Evolutionary conservation across 1,140 invertebrate genomes (phyloP).

Genomic region (Leptinotarsa defecta): DNA sequence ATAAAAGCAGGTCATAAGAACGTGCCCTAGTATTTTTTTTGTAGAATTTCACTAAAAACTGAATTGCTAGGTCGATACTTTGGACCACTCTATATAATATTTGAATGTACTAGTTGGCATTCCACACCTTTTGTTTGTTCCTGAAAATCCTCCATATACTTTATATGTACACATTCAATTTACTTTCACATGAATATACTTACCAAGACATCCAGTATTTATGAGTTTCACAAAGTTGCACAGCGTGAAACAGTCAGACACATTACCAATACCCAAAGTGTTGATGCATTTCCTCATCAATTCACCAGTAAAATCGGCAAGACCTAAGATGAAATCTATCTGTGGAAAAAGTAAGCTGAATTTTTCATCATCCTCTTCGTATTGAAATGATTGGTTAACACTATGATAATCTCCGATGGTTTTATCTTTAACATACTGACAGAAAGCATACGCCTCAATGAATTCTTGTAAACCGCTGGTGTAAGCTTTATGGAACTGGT

Average conservation of each 20-base stretch:
- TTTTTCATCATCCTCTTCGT: constrained; percentile 34
- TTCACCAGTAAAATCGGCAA: constrained; percentile 88
- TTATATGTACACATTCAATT: too few species aligned
- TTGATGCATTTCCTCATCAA: constrained; percentile 89
- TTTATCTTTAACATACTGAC: constrained; percentile 65
- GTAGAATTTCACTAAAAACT: too few species aligned
- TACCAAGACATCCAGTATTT: constrained; percentile 72
- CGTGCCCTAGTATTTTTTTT: too few species aligned
- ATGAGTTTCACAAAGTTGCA: constrained; percentile 75
- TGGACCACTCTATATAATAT: too few species aligned
- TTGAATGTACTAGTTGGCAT: too few species aligned
- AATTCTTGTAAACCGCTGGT: constrained; percentile 84
- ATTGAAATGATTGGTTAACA: constrained; percentile 59
- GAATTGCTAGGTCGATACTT: too few species aligned
- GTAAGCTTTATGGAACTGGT: constrained; percentile 76
- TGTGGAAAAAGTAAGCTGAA: constrained; percentile 60
- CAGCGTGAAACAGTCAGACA: constrained; percentile 73
- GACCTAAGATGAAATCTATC: constrained; percentile 78
- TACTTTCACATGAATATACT: constrained; percentile 25
- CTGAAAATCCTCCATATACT: too few species aligned
- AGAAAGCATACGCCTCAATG: constrained; percentile 82
- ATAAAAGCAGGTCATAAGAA: too few species aligned
- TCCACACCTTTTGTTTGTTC: too few species aligned
- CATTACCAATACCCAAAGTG: constrained; percentile 76
- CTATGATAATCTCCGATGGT: constrained; percentile 57